These are phyloP conservation scores for Alitta virens DNA, from an alignment of 2,888 invertebrate genomes.

Conservation along the genomic window DNA sequence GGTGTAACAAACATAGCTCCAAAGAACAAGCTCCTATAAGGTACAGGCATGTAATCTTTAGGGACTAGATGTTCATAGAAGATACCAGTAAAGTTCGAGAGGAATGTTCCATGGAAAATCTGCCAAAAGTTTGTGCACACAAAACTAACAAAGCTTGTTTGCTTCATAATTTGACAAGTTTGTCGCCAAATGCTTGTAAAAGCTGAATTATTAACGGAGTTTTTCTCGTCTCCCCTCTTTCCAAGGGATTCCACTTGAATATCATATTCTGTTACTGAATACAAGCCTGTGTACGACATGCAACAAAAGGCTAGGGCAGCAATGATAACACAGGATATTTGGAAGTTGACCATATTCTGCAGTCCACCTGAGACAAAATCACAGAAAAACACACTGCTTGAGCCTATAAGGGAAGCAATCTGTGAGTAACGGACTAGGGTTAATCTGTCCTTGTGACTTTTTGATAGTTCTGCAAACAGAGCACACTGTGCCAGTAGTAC, in stretches of 20 bases:
- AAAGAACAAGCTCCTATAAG: slow-evolving; percentile 39
- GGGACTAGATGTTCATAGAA: slow-evolving; percentile 42
- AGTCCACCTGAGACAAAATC: slow-evolving; percentile 47
- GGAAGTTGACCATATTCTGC: slow-evolving; percentile 48
- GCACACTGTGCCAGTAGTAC: slow-evolving; percentile 55
- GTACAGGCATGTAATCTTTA: slow-evolving; percentile 31
- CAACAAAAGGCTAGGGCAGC: slow-evolving; percentile 39
- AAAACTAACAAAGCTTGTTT: slow-evolving; percentile 44
- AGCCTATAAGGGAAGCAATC: slow-evolving; percentile 38
- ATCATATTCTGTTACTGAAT: slow-evolving; percentile 44
- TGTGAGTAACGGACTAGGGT: slow-evolving; percentile 50
- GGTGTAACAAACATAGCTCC: slow-evolving; percentile 34
- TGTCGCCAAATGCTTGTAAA: slow-evolving; percentile 30
- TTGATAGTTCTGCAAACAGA: slow-evolving; percentile 53
- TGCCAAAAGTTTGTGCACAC: slow-evolving; percentile 47
- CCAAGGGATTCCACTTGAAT: slow-evolving; percentile 3
- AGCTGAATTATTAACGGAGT: background rate
- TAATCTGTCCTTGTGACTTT: slow-evolving; percentile 45
- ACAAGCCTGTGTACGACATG: slow-evolving; percentile 42
- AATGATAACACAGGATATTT: slow-evolving; percentile 40
- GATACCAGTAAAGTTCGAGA: slow-evolving; percentile 41
- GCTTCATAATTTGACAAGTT: slow-evolving; percentile 38
- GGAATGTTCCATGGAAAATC: slow-evolving; percentile 39
- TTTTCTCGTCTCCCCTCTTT: background rate
- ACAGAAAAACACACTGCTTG: slow-evolving; percentile 37